Evolutionary conservation across 2,113 vertebrate species (phyloP), one percentile per base, ranked within the genome.

Genomic region (Scatophagus argus): DNA sequence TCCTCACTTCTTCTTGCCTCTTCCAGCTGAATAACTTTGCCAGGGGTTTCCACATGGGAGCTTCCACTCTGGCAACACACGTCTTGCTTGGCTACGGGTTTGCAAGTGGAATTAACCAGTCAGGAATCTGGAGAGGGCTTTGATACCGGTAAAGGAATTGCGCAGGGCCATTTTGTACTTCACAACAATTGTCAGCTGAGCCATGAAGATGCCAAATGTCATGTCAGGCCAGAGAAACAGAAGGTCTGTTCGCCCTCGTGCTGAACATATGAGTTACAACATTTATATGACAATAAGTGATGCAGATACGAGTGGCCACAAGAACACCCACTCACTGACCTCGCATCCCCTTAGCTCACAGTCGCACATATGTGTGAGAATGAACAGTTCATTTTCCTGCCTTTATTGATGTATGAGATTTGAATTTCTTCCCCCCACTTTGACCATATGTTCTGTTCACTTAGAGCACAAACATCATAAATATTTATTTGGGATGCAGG

Each of bases 181-280:
- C 56, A 41, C 62, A 74, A 81, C 86, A 76, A 83, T 82, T 83
- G 88, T 86, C 81, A 77, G 78, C 58, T 58, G 76, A 84, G 74
- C 79, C 81, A 71, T 8, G 74, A 66, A 56, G 69, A 77, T 73
- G 88, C 91, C 91, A 91, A 91, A 89, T 87, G 90, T 89, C 89
- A 86, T 51, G 43, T 81, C 77, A 59, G 83, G 77, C 54, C 59
- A 75, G 58, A 29, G 73, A 77, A 74, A 64, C 79, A 82, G 86
- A 87, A 76, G 78, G 64, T 68, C 55, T 7, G 62, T 71, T 38
- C 43, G 31, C 90, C 85, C 65, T 60, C 58, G 1, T 8, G 77
- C 31, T 23, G 6, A 77, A 55, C 49, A 66, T 70, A 34, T 13
- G 34, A 56, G 55, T 64, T 77, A 25, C 10, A 81, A 17, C 72